Evolutionary conservation across 2,113 vertebrate species (phyloP).

Genomic region (Anoura caudifer): DNA sequence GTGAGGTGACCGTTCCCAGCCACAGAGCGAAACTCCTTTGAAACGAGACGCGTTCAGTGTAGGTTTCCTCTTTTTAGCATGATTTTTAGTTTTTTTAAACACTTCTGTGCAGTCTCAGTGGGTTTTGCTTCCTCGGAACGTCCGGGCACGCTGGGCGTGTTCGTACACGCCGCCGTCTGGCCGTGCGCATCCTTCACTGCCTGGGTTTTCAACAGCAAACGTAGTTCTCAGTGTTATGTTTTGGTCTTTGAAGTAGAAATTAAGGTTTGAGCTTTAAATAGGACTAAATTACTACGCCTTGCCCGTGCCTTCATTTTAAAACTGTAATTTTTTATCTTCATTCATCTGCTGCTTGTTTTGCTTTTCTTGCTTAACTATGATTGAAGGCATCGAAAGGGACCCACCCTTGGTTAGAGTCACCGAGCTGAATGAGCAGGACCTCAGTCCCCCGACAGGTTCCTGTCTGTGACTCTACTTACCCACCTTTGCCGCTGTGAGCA

Average conservation of each 20-base stretch:
- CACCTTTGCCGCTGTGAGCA: not conserved
- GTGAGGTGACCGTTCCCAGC: too few relatives aligned
- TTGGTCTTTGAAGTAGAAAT: conserved; percentile 18
- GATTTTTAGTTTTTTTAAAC: not conserved
- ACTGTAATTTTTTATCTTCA: not conserved
- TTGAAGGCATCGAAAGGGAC: not conserved
- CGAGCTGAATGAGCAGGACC: not conserved
- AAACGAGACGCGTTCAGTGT: not conserved
- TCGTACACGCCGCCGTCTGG: not conserved
- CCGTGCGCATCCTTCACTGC: conserved; percentile 43
- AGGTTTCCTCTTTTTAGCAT: conserved; percentile 26
- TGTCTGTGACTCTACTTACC: not conserved
- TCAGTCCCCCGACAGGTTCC: not conserved
- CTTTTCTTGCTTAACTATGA: not conserved
- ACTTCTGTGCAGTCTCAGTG: not conserved
- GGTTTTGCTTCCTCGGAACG: not conserved
- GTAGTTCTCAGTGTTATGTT: conserved; percentile 12
- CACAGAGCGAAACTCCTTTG: not conserved
- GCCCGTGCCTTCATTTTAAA: conserved; percentile 42
- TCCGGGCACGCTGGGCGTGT: not conserved
- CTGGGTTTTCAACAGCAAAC: not conserved
- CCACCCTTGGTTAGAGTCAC: not conserved
- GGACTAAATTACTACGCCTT: conserved; percentile 25
- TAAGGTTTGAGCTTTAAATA: conserved; percentile 54
- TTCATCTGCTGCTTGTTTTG: not conserved